These are phyloP conservation scores for Alcedo atthis DNA, from an alignment of 2,797 vertebrate genomes.

Conservation along the genomic window DNA sequence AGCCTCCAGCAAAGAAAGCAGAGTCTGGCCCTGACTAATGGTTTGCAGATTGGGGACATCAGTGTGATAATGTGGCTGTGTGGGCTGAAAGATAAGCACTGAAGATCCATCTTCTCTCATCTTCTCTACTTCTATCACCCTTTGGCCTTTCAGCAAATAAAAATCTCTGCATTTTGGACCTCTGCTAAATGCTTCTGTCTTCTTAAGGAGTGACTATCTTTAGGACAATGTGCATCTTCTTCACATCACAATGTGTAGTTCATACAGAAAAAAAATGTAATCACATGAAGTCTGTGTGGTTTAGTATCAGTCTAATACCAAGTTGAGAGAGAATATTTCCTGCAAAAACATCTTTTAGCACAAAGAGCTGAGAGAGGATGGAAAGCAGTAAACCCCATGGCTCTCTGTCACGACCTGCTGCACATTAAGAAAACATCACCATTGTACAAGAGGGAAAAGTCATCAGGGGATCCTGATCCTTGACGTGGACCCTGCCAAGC, in stretches of 20 bases:
- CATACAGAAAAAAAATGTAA: not conserved
- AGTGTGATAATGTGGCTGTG: not conserved
- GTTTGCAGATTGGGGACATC: not conserved
- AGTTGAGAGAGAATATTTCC: not conserved
- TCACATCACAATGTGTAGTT: not conserved
- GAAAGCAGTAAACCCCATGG: not conserved
- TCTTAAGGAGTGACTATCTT: not conserved
- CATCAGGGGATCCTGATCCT: not conserved
- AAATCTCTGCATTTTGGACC: not conserved
- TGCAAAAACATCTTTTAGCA: not conserved
- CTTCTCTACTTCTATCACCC: constrained; percentile 19
- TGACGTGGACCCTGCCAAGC: too few relatives aligned
- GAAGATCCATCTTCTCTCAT: constrained; percentile 22
- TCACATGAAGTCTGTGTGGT: accelerated
- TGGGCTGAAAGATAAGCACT: constrained; percentile 45
- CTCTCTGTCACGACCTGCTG: not conserved
- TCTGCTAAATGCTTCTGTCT: not conserved
- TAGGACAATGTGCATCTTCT: not conserved
- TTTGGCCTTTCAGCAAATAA: constrained; percentile 4
- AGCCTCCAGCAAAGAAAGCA: not conserved
- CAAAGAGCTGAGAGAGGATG: not conserved
- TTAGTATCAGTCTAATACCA: not conserved
- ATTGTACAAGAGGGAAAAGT: not conserved
- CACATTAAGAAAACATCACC: not conserved
- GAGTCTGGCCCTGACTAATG: not conserved